Evolutionary conservation across 2,888 invertebrate genomes (phyloP).

Genomic region (Parnassius glacialis): DNA sequence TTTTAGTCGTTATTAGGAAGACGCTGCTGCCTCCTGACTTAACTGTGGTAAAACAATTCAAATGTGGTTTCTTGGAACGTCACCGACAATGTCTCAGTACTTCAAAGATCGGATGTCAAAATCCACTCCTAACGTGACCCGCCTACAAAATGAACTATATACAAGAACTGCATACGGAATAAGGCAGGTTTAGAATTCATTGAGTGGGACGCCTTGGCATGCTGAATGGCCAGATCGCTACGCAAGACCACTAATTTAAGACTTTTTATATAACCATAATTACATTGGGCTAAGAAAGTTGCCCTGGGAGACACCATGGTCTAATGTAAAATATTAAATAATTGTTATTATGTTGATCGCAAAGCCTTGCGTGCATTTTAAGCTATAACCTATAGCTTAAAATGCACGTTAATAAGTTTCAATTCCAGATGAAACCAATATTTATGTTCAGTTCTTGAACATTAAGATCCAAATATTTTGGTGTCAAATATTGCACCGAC

Average conservation of each 20-base stretch:
- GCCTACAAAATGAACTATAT: conserved; percentile 5
- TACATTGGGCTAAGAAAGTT: not conserved
- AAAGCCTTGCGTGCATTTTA: no score
- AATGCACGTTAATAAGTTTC: no score
- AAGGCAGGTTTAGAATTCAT: conserved; percentile 8
- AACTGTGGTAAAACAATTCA: not conserved
- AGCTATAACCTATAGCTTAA: no score
- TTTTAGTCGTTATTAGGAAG: no score
- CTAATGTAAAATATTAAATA: not conserved
- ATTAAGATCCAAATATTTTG: no score
- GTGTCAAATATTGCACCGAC: no score
- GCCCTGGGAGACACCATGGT: conserved; percentile 1
- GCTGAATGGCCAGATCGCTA: not conserved
- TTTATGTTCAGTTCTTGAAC: no score
- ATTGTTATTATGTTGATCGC: no score
- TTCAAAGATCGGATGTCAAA: conserved; percentile 14
- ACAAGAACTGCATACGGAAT: conserved; percentile 12
- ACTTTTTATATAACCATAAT: not conserved
- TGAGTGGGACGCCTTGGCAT: conserved; percentile 5
- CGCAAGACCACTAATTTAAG: not conserved
- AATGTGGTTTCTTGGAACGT: not conserved
- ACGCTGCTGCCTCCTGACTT: not conserved
- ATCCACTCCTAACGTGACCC: conserved; percentile 3
- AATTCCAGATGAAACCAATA: no score
- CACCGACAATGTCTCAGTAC: not conserved